Evolutionary conservation across 2,797 vertebrate species (phyloP).

Genomic region (Crocodylus rhombifer): DNA sequence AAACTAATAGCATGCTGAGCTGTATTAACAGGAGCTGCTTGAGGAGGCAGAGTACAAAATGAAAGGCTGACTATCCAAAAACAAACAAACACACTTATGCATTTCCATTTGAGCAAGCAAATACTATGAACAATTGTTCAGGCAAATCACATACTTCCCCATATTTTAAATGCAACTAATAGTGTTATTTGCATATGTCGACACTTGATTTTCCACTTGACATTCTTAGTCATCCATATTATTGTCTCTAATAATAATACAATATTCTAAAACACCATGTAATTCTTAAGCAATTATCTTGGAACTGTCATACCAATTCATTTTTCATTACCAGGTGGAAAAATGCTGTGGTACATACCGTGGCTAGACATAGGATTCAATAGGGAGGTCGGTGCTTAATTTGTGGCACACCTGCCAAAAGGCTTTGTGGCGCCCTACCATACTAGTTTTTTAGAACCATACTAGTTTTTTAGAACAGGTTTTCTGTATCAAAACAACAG

Average conservation of each 20-base stretch:
- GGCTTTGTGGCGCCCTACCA: too few species aligned
- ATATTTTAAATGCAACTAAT: neutral
- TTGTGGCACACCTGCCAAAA: too few species aligned
- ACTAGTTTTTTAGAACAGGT: neutral
- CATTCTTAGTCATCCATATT: neutral
- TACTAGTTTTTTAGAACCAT: neutral
- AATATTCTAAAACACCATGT: neutral
- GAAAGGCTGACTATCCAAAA: neutral
- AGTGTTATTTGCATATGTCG: neutral
- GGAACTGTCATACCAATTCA: neutral
- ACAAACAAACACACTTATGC: neutral
- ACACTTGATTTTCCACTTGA: neutral
- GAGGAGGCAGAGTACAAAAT: neutral
- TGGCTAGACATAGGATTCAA: neutral
- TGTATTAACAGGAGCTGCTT: neutral
- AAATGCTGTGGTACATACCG: accelerated
- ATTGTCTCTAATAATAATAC: neutral
- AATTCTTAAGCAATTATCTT: neutral
- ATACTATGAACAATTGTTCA: neutral
- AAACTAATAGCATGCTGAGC: too few species aligned
- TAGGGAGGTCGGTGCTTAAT: neutral
- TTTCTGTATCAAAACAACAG: neutral
- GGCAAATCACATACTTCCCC: neutral
- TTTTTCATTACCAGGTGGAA: neutral
- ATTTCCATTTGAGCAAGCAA: neutral